Percentiles rank a stretch among this genome's conserved stretches.
phyloP scores from a whole-genome alignment of 2,113 vertebrate species.

The Enhydra lutris region DNA sequence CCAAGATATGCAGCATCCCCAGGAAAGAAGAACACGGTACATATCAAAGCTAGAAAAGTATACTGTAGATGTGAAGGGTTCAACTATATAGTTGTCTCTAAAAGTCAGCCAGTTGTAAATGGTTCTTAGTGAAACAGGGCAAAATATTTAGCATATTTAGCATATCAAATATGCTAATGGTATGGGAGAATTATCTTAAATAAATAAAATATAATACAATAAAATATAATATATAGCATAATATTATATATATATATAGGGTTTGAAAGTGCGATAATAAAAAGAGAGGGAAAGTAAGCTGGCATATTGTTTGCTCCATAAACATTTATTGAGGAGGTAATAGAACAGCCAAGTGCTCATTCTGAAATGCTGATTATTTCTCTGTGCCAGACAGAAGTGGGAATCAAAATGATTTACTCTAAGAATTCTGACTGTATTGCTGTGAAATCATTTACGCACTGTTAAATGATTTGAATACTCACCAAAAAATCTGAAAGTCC shows the following conservation, averaged over 20 bases:
- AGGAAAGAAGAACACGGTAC: neutral
- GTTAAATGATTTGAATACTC: conserved; percentile 45
- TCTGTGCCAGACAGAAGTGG: conserved; percentile 40
- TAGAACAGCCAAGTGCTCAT: neutral
- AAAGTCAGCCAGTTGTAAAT: neutral
- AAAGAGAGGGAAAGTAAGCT: neutral
- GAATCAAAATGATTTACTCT: conserved; percentile 50
- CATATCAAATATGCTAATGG: neutral
- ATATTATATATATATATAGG: neutral
- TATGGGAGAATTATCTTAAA: neutral
- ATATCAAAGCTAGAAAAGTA: neutral
- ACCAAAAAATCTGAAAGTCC: neutral
- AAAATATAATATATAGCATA: neutral
- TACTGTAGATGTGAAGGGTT: neutral
- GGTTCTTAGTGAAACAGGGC: neutral
- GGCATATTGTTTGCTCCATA: neutral
- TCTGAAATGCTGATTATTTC: conserved; percentile 42
- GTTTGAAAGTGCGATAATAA: neutral
- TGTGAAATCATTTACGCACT: conserved; percentile 48
- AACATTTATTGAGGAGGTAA: neutral
- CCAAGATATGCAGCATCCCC: neutral
- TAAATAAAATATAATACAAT: neutral
- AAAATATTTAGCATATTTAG: conserved; percentile 19
- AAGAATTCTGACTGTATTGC: conserved; percentile 43
- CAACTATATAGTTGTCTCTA: neutral